Evolutionary conservation across 2,888 invertebrate species (phyloP).

Genomic region (Heliconius sara): DNA sequence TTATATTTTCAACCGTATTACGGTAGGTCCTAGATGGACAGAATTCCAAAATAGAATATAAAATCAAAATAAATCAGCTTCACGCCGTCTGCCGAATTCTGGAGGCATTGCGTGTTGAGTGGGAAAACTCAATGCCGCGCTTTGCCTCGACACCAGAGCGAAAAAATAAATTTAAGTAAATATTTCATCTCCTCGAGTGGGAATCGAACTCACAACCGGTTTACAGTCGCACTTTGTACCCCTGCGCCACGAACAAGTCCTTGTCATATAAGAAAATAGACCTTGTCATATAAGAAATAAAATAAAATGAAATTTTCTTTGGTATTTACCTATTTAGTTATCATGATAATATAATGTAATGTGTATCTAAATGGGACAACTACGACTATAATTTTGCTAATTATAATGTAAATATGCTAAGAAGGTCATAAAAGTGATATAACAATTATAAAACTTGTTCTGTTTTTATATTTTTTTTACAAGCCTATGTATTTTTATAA

Average conservation of each 20-base stretch:
- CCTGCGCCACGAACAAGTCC: conserved; percentile 22
- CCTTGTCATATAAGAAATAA: conserved; percentile 34
- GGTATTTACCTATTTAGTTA: neutral
- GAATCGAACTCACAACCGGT: no score
- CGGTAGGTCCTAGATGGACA: conserved; percentile 46
- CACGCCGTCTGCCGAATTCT: no score
- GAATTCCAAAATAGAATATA: neutral
- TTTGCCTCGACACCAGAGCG: no score
- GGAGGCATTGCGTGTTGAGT: no score
- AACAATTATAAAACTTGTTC: conserved; percentile 7
- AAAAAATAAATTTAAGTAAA: no score
- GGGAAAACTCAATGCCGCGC: no score
- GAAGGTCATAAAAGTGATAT: conserved; percentile 10
- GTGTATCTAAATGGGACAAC: conserved; percentile 1
- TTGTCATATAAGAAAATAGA: conserved; percentile 36
- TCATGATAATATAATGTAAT: neutral
- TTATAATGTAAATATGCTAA: conserved; percentile 16
- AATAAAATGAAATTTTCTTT: conserved; percentile 48
- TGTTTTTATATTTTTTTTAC: neutral
- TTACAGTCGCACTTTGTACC: no score
- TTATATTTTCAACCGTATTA: conserved; percentile 64
- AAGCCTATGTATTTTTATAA: neutral
- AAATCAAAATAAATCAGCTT: no score
- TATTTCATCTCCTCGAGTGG: no score
- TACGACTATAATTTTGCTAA: neutral